phyloP scores from a whole-genome alignment of 1,140 invertebrate species.

The Apolygus lucorum region DNA sequence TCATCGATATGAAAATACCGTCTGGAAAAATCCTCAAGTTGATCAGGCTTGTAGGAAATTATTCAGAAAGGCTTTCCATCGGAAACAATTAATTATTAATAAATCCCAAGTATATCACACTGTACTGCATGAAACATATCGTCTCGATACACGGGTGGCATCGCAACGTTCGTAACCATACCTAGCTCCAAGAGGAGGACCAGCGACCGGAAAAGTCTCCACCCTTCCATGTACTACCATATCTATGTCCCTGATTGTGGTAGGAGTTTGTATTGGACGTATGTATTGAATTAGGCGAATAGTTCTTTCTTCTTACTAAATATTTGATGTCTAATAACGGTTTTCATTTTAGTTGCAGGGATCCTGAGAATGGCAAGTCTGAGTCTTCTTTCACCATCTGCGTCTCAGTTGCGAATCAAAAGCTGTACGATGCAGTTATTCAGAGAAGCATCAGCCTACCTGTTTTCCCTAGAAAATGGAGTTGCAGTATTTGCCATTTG shows the following conservation, averaged over 20 bases:
- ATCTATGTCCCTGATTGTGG: too few relatives aligned
- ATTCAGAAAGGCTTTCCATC: too few relatives aligned
- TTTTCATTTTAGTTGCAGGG: not conserved
- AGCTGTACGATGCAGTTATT: not conserved
- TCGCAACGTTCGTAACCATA: too few relatives aligned
- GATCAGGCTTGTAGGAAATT: too few relatives aligned
- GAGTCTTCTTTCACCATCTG: not conserved
- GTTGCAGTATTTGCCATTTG: not conserved
- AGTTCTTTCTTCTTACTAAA: not conserved
- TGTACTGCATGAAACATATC: too few relatives aligned
- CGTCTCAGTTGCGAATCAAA: not conserved
- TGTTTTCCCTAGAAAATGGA: not conserved
- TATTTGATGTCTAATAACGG: slow-evolving; percentile 33
- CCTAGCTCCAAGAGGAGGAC: too few relatives aligned
- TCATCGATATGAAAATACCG: too few relatives aligned
- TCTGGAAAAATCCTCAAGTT: too few relatives aligned
- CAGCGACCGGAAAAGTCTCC: too few relatives aligned
- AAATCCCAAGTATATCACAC: too few relatives aligned
- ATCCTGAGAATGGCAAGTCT: not conserved
- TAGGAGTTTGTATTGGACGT: not conserved
- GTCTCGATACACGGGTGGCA: too few relatives aligned
- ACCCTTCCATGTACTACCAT: not conserved
- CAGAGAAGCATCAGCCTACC: slow-evolving; percentile 6
- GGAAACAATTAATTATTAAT: too few relatives aligned
- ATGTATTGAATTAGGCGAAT: not conserved